phyloP scores from a whole-genome alignment of 1,140 invertebrate species.

The Akabosia matsudoensis region DNA sequence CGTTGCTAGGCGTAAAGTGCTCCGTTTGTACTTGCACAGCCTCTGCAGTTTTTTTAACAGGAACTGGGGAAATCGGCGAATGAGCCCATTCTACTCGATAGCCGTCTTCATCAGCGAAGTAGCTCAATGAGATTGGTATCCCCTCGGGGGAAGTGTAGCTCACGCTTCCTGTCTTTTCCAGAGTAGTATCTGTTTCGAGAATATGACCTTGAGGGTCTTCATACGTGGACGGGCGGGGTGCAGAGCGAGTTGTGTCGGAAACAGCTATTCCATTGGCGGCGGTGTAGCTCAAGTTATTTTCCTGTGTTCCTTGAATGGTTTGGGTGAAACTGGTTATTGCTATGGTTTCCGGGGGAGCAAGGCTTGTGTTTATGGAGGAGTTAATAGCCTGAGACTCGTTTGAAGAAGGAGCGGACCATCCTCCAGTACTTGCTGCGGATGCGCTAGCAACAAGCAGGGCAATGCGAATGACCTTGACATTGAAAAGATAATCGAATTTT shows the following conservation, averaged over 20 bases:
- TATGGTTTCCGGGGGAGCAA: too few species aligned
- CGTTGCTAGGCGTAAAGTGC: not conserved
- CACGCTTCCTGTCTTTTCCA: constrained; percentile 49
- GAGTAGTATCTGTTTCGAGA: not conserved
- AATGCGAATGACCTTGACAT: too few species aligned
- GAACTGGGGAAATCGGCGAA: constrained; percentile 43
- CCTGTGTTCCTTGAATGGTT: not conserved
- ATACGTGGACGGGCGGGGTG: not conserved
- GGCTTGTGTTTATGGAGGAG: too few species aligned
- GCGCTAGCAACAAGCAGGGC: too few species aligned
- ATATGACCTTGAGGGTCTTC: not conserved
- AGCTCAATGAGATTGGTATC: constrained; percentile 59
- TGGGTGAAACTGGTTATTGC: constrained; percentile 14
- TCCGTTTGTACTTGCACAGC: not conserved
- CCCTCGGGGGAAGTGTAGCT: constrained; percentile 66
- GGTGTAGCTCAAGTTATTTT: not conserved
- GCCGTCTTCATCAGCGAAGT: constrained; percentile 60
- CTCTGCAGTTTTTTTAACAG: constrained; percentile 10
- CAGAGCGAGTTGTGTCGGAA: not conserved
- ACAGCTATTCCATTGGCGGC: constrained; percentile 15
- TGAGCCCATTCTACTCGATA: constrained; percentile 54
- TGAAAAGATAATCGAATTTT: too few species aligned
- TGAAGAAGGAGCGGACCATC: too few species aligned
- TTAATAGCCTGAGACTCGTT: too few species aligned
- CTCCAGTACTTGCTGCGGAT: too few species aligned